These are phyloP conservation scores for Calameuta idolon DNA, from an alignment of 2,888 invertebrate genomes.

Conservation along the genomic window DNA sequence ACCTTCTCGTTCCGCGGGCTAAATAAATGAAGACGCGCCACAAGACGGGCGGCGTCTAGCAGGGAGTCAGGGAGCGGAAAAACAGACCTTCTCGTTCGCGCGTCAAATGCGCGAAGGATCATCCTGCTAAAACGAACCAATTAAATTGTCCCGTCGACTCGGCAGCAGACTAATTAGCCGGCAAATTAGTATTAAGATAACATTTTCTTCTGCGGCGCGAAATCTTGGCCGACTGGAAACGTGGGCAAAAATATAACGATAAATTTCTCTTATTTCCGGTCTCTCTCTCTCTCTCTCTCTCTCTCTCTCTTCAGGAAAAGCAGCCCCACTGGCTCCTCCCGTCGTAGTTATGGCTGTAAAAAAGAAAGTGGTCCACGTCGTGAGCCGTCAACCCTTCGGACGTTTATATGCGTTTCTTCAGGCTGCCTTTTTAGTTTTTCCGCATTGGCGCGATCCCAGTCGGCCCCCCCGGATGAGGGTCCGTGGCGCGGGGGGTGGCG, in stretches of 20 bases:
- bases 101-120: no score
- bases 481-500: no score
- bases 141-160: no score
- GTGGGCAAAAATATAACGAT: no score
- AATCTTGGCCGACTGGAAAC: no score
- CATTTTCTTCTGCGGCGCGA: no score
- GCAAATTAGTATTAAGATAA: no score
- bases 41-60: no score
- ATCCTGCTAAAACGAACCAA: no score
- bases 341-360: background rate
- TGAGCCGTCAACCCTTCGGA: constrained; percentile 4
- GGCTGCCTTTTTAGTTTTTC: background rate
- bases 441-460: no score
- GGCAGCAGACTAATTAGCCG: no score
- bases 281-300: constrained; percentile 1
- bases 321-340: constrained; percentile 1
- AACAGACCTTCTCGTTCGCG: constrained; percentile 16
- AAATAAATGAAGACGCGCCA: constrained; percentile 52
- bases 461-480: no score
- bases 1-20: constrained; percentile 37
- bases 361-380: constrained; percentile 1
- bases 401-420: constrained; percentile 9
- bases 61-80: constrained; percentile 9
- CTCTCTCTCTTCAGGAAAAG: constrained; percentile 12
- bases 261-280: constrained; percentile 5